Conservation (phyloP, 2,888 invertebrate genomes). For the Megamerina dolium region DNA sequence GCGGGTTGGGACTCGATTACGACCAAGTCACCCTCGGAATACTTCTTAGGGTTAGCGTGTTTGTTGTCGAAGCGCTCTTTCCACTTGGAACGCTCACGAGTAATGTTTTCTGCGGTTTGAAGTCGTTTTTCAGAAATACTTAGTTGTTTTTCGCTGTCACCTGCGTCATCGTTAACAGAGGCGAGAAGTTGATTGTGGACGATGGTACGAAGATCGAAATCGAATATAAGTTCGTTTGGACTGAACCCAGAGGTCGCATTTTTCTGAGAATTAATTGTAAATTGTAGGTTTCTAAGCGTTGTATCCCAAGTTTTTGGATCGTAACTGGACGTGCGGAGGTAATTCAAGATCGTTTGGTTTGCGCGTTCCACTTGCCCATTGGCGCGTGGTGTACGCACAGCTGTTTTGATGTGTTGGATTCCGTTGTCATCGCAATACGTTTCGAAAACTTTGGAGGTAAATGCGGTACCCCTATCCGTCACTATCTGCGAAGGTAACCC, state of each 20-base stretch:
- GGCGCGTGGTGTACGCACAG: slow-evolving; percentile 19
- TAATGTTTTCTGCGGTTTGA: slow-evolving; percentile 3
- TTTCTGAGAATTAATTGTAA: slow-evolving; percentile 8
- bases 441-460: neutral
- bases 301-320: slow-evolving; percentile 11
- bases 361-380: slow-evolving; percentile 16
- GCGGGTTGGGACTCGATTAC: slow-evolving; percentile 13
- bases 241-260: slow-evolving; percentile 11
- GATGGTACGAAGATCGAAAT: slow-evolving; percentile 7
- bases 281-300: slow-evolving; percentile 9
- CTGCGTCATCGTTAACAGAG: neutral
- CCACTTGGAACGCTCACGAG: slow-evolving; percentile 6
- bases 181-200: slow-evolving; percentile 3
- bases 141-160: neutral
- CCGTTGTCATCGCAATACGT: slow-evolving; percentile 2
- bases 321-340: slow-evolving; percentile 18
- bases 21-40: slow-evolving; percentile 5
- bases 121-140: slow-evolving; percentile 5
- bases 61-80: slow-evolving; percentile 10
- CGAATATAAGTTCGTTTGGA: slow-evolving; percentile 15
- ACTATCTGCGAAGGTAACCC: neutral
- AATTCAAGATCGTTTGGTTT: slow-evolving; percentile 17
- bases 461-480: slow-evolving; percentile 1
- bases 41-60: slow-evolving; percentile 2
- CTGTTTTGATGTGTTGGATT: slow-evolving; percentile 1